Percentiles rank a stretch among this genome's conserved stretches.
These are phyloP conservation scores for Calyptommatus sinebrachiatus DNA, from an alignment of 2,113 vertebrate species.

Conservation along the genomic window DNA sequence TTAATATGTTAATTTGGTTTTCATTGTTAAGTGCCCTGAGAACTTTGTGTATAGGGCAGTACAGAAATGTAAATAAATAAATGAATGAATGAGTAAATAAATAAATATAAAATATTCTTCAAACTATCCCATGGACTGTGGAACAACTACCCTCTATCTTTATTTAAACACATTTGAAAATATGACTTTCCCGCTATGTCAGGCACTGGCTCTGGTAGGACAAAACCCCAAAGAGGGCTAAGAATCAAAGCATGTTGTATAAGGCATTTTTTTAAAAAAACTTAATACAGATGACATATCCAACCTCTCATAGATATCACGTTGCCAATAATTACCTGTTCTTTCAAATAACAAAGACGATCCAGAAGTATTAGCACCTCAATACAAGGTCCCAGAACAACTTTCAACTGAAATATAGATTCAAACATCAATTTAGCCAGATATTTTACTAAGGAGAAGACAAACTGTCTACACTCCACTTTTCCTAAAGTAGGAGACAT, in stretches of 20 bases:
- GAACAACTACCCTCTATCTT: constrained; percentile 21
- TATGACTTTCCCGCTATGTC: constrained; percentile 25
- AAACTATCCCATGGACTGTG: constrained; percentile 57
- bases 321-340: constrained; percentile 84
- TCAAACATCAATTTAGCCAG: constrained; percentile 34
- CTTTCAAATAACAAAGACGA: constrained; percentile 93
- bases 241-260: too few relatives aligned
- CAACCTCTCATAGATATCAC: constrained; percentile 45
- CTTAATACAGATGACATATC: constrained; percentile 45
- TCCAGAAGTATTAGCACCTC: constrained; percentile 94
- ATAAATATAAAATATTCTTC: constrained; percentile 53
- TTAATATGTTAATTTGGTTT: too few relatives aligned
- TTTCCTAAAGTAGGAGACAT: not conserved
- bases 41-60: too few relatives aligned
- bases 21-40: too few relatives aligned
- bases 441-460: constrained; percentile 22
- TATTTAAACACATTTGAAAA: constrained; percentile 40
- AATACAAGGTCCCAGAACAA: constrained; percentile 90
- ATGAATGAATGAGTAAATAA: not conserved
- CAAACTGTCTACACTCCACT: not conserved
- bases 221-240: too few relatives aligned
- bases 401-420: constrained; percentile 84
- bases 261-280: constrained; percentile 48
- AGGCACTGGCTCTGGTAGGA: too few relatives aligned
- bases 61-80: too few relatives aligned